A percentile compares a stretch with the other conserved stretches of the same genome.
These are phyloP conservation scores for Hypotaenidia okinawae DNA, from an alignment of 2,797 vertebrate species.

Conservation along the genomic window DNA sequence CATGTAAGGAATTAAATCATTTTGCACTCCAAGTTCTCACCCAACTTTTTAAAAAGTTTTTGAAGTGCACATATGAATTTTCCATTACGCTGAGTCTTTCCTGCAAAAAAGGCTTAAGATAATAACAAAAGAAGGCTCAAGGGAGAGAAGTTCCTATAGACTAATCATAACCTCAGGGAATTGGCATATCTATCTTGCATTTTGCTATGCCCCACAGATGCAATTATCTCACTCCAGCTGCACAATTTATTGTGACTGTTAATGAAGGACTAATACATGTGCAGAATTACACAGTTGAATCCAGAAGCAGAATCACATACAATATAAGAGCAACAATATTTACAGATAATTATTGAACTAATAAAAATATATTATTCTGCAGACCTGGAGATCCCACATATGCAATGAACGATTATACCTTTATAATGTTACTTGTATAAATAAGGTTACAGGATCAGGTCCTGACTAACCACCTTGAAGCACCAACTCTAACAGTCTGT, in stretches of 20 bases:
- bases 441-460: neutral
- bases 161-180: slow-evolving; percentile 50
- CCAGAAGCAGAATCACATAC: slow-evolving; percentile 22
- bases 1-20: neutral
- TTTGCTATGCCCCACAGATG: slow-evolving; percentile 45
- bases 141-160: neutral
- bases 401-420: neutral
- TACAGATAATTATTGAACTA: neutral
- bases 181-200: slow-evolving; percentile 14
- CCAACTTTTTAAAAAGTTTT: neutral
- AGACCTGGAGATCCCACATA: neutral
- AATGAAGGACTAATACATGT: slow-evolving; percentile 39
- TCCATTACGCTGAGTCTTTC: neutral
- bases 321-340: neutral
- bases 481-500: neutral
- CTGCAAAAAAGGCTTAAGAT: neutral
- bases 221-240: slow-evolving; percentile 50
- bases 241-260: slow-evolving; percentile 41
- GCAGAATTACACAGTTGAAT: slow-evolving; percentile 27
- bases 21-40: neutral
- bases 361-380: neutral
- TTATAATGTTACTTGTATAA: neutral
- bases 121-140: slow-evolving; percentile 27
- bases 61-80: neutral
- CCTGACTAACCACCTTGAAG: neutral